Percentiles rank a stretch among this genome's conserved stretches.
phyloP scores from a whole-genome alignment of 1,140 invertebrate species.

The Drosophila baimaii region DNA sequence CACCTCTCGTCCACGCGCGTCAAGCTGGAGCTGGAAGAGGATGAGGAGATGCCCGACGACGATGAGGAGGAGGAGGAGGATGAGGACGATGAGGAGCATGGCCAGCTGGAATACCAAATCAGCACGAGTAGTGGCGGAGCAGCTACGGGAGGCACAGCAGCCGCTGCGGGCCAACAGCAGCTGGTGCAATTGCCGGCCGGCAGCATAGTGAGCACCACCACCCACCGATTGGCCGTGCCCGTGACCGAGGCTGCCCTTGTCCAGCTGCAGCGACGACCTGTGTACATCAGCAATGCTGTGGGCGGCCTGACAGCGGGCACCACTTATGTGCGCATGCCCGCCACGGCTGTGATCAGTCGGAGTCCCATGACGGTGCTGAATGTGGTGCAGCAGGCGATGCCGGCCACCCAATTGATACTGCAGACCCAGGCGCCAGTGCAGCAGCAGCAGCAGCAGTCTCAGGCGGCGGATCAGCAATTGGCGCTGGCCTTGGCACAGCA shows the following conservation, averaged over 20 bases:
- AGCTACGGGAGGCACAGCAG: constrained; percentile 12
- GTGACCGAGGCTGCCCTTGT: constrained; percentile 76
- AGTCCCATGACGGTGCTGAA: constrained; percentile 82
- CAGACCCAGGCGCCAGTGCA: constrained; percentile 52
- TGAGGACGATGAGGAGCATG: constrained; percentile 49
- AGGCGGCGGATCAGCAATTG: constrained; percentile 17
- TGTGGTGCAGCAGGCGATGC: constrained; percentile 76
- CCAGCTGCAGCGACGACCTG: constrained; percentile 77
- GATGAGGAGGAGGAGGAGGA: constrained; percentile 64
- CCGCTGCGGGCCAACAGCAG: constrained; percentile 53
- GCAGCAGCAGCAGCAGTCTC: constrained; percentile 32
- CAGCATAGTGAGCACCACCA: constrained; percentile 75
- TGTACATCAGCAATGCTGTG: constrained; percentile 79
- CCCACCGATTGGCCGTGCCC: constrained; percentile 70
- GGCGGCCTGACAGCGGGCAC: constrained; percentile 63
- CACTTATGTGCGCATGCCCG: constrained; percentile 77
- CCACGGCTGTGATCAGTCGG: constrained; percentile 73
- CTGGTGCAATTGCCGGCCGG: constrained; percentile 77
- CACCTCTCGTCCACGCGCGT: constrained; percentile 50
- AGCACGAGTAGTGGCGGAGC: constrained; percentile 14
- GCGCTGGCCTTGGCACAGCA: constrained; percentile 32
- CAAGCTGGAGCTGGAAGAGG: constrained; percentile 73
- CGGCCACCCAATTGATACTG: constrained; percentile 74
- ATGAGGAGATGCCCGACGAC: constrained; percentile 61
- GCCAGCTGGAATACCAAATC: constrained; percentile 57